These are phyloP conservation scores for Caerostris darwini DNA, from an alignment of 1,140 invertebrate genomes.

Conservation along the genomic window DNA sequence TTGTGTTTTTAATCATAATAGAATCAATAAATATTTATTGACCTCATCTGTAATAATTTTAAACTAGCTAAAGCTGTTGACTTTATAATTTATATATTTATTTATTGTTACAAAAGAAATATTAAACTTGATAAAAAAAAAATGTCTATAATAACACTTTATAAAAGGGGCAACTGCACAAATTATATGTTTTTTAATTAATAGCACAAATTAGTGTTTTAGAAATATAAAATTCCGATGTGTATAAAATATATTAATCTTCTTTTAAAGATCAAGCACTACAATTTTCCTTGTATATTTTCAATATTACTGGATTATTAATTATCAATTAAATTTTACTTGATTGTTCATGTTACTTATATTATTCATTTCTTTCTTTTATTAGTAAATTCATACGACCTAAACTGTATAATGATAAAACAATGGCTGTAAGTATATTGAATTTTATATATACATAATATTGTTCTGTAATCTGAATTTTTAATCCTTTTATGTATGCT, in stretches of 20 bases:
- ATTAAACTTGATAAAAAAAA: no score
- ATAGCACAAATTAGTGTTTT: not conserved
- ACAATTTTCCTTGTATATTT: not conserved
- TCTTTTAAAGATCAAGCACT: not conserved
- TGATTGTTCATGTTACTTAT: not conserved
- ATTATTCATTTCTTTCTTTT: not conserved
- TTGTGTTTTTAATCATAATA: no score
- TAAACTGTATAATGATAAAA: conserved; percentile 67
- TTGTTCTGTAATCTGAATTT: no score
- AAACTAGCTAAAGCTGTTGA: no score
- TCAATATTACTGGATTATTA: not conserved
- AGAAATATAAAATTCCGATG: not conserved
- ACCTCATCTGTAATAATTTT: no score
- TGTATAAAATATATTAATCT: not conserved
- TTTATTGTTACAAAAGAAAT: no score
- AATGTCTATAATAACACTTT: no score
- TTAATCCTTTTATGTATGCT: no score
- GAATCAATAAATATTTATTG: no score
- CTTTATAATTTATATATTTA: no score
- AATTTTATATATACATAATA: not conserved
- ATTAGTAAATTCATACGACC: conserved; percentile 37
- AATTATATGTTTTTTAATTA: no score
- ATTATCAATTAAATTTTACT: not conserved
- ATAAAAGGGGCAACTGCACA: no score
- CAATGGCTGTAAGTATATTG: conserved; percentile 29